Evolutionary conservation across 2,113 vertebrate species (phyloP).

Genomic region (Ammospiza nelsoni): DNA sequence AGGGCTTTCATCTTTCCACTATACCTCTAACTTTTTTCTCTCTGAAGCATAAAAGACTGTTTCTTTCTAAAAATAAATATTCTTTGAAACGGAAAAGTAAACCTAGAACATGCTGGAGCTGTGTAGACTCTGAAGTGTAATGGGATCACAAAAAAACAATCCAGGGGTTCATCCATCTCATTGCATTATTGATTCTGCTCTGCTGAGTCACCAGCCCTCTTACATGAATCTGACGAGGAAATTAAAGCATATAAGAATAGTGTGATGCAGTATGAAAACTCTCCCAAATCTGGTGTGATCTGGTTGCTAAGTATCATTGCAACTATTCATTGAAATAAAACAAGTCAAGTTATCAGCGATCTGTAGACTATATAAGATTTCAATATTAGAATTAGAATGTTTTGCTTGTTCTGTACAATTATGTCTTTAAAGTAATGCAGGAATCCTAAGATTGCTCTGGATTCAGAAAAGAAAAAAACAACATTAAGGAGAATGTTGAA

Average conservation of each 20-base stretch:
- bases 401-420: not conserved
- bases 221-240: not conserved
- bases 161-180: not conserved
- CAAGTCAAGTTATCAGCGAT: not conserved
- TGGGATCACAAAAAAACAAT: not conserved
- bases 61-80: not conserved
- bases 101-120: not conserved
- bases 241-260: not conserved
- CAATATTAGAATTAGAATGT: not conserved
- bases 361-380: not conserved
- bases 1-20: not conserved
- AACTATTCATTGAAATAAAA: not conserved
- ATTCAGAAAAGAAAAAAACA: not conserved
- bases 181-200: not conserved
- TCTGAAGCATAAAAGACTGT: not conserved
- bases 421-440: not conserved
- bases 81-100: not conserved
- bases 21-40: not conserved
- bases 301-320: not conserved
- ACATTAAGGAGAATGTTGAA: not conserved
- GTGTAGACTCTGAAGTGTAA: not conserved
- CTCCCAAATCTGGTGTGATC: not conserved
- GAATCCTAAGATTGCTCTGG: not conserved
- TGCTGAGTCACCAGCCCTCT: not conserved
- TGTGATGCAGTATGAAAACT: not conserved